These are phyloP conservation scores for Tryphoninae sp. DNA, from an alignment of 2,888 invertebrate species.

Conservation along the genomic window DNA sequence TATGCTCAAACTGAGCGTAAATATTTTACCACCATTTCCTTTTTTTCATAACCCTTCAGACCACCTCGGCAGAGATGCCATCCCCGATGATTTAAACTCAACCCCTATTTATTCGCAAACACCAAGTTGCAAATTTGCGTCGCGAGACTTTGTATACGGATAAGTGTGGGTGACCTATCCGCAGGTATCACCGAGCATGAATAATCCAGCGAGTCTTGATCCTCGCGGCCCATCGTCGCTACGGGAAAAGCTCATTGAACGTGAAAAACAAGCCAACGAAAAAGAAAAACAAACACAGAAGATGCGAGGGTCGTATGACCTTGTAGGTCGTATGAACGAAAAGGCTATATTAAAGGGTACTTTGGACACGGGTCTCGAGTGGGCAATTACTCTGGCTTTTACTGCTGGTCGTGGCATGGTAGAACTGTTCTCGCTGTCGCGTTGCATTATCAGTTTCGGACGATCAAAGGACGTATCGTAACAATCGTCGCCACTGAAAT, in stretches of 20 bases:
- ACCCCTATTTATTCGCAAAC: constrained; percentile 59
- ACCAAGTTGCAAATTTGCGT: constrained; percentile 13
- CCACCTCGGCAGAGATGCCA: background rate
- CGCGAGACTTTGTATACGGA: background rate
- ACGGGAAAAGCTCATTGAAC: background rate
- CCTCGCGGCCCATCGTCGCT: background rate
- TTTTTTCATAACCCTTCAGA: background rate
- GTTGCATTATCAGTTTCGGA: constrained; percentile 32
- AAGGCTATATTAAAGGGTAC: constrained; percentile 22
- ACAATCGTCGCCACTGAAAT: background rate
- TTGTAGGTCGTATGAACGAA: background rate
- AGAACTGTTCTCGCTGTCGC: background rate
- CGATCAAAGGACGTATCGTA: constrained; percentile 27
- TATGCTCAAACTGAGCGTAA: constrained; percentile 23
- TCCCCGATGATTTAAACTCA: constrained; percentile 61
- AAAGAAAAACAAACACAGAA: constrained; percentile 1
- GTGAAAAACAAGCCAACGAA: constrained; percentile 19
- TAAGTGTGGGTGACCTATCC: background rate
- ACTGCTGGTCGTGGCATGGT: constrained; percentile 1
- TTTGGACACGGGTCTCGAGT: constrained; percentile 28
- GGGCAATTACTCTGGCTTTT: constrained; percentile 12
- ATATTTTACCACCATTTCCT: background rate
- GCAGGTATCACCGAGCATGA: constrained; percentile 10
- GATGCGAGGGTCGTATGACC: too few relatives aligned
- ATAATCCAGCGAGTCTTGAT: constrained; percentile 10